Conservation (phyloP, 2,113 vertebrate genomes). For the Corythornis cristatus region DNA sequence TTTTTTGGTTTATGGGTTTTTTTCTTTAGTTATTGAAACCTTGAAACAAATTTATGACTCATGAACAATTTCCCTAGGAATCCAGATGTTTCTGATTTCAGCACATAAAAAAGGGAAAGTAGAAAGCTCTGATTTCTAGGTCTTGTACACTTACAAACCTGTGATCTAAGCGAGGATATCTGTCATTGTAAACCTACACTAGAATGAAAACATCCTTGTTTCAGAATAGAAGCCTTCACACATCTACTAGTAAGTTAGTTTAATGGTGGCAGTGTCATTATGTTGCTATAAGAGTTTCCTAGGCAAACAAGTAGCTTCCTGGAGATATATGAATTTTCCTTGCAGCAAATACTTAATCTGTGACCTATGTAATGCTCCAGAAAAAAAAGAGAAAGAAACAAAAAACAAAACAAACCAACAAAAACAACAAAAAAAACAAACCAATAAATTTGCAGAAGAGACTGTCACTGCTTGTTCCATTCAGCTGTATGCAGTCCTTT, state of each 20-base stretch:
- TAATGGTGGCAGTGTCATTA: not conserved
- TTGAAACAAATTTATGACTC: not conserved
- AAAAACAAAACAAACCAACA: no score
- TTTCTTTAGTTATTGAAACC: not conserved
- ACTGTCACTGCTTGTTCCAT: not conserved
- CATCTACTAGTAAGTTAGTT: not conserved
- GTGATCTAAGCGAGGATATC: not conserved
- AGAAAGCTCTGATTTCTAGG: not conserved
- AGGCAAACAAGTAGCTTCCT: not conserved
- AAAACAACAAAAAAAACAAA: no score
- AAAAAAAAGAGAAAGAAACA: not conserved
- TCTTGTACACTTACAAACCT: not conserved
- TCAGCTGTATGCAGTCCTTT: not conserved
- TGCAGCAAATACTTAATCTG: not conserved
- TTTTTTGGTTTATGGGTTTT: not conserved
- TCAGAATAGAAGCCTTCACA: not conserved
- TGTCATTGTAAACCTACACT: not conserved
- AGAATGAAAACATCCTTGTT: not conserved
- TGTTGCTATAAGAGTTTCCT: not conserved
- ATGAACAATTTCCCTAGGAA: not conserved
- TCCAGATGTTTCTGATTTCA: not conserved
- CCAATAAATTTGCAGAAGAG: not conserved
- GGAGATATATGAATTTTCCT: not conserved
- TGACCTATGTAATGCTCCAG: constrained; percentile 7
- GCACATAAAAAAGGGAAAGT: not conserved